Evolutionary conservation across 2,888 invertebrate species (phyloP), one percentile per base, ranked within the genome.

Genomic region (Galerucella calmariensis): DNA sequence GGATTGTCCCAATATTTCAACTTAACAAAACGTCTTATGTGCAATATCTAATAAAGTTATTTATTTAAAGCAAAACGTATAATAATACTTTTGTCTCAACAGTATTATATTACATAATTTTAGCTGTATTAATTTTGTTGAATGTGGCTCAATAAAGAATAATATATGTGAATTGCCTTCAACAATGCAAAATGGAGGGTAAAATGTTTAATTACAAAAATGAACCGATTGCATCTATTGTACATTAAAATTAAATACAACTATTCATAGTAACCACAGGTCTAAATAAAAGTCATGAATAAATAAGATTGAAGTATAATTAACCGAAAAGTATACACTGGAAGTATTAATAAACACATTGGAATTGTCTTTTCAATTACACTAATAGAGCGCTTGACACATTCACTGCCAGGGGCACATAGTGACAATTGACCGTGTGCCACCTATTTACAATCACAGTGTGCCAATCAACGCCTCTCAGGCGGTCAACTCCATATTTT

Each of bases 101-200:
- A 75, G 75, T 75, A 73, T 77, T 75, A 67, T 70, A 74, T 67
- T 69, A 58, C 67, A 65, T 59, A 63, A 69, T 56, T 24, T 71
- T 71, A 77, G 75, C 75, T 79, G 66, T 75, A 73, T 77, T 73
- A 44, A 75, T 79, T 81, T 80, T 74, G 69, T 79, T 79, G 75
- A 77, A 81, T 81, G 79, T 80, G 81, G 83, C 83, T 84, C 83
- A 84, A 83, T 79, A 44, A 67, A 73, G 75, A 75, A 76, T 77
- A 79, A 81, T 78, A 78, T 77, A 79, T 81, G 80, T 81, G 76
- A 77, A 82, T 79, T 84, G 85, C 84, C 85, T 85, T 84, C 84
- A 84, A 84, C 84, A 85, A 85, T 85, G 84, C 84, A 84, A 85
- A 84, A 82, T 83, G 79, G 84, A 84, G 78, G 74, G 51, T 80